Evolutionary conservation across 1,140 invertebrate species (phyloP).

Genomic region (Drosophila willistoni): DNA sequence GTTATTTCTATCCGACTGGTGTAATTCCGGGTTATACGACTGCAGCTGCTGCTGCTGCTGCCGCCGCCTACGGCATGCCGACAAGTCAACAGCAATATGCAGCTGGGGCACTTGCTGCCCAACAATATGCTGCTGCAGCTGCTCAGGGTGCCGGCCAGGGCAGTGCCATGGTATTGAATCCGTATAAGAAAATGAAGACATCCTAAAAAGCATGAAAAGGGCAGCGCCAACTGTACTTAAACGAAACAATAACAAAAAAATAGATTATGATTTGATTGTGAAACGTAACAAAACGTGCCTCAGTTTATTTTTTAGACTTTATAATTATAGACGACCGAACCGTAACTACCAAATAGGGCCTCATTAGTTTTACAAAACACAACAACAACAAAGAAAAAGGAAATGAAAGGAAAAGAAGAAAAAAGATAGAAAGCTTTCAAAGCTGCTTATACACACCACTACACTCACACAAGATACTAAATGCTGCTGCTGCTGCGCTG

Average conservation of each 20-base stretch:
- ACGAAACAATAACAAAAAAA: not conserved
- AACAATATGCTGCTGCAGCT: slow-evolving; percentile 56
- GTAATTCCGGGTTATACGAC: slow-evolving; percentile 58
- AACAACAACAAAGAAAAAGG: slow-evolving; percentile 40
- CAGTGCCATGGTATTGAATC: slow-evolving; percentile 88
- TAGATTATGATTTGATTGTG: slow-evolving; percentile 28
- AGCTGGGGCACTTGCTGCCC: slow-evolving; percentile 54
- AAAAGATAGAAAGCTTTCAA: not conserved
- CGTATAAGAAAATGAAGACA: slow-evolving; percentile 94
- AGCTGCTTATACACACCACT: not conserved
- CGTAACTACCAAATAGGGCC: slow-evolving; percentile 3
- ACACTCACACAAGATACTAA: not conserved
- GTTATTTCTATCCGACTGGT: slow-evolving; percentile 71
- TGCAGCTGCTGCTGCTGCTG: slow-evolving; percentile 10
- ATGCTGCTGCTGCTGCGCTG: not conserved
- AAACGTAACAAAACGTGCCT: slow-evolving; percentile 72
- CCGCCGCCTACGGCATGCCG: slow-evolving; percentile 62
- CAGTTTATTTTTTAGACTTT: slow-evolving; percentile 64
- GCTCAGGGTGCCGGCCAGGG: slow-evolving; percentile 80
- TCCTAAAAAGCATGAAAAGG: slow-evolving; percentile 85
- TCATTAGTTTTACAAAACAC: slow-evolving; percentile 32
- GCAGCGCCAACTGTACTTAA: slow-evolving; percentile 64
- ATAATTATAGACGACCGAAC: slow-evolving; percentile 8
- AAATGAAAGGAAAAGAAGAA: not conserved
- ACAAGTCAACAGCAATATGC: slow-evolving; percentile 62